Conservation (phyloP, 1,140 invertebrate genomes). For the Micrasema minimum region DNA sequence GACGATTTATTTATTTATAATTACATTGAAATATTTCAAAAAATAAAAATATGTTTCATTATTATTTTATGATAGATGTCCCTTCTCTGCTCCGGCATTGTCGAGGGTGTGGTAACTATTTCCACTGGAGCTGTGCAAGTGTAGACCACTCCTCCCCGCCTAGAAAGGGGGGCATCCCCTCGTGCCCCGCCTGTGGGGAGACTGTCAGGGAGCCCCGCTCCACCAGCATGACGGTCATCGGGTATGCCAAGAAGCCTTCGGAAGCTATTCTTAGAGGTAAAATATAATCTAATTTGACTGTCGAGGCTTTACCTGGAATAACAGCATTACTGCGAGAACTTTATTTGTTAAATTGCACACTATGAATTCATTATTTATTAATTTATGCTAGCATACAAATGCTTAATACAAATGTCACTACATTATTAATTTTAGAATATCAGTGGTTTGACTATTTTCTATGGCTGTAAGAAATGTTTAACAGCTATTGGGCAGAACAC, state of each 20-base stretch:
- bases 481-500: too few relatives aligned
- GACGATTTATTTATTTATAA: too few relatives aligned
- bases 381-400: too few relatives aligned
- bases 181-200: conserved; percentile 45
- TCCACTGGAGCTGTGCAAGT: conserved; percentile 61
- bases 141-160: conserved; percentile 28
- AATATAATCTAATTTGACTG: too few relatives aligned
- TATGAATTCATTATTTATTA: neutral
- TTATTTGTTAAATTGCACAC: neutral
- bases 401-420: too few relatives aligned
- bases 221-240: conserved; percentile 40
- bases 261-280: conserved; percentile 35
- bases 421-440: too few relatives aligned
- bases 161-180: conserved; percentile 9
- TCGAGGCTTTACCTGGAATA: too few relatives aligned
- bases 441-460: too few relatives aligned
- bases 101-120: conserved; percentile 57
- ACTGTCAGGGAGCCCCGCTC: conserved; percentile 26
- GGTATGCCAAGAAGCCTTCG: conserved; percentile 35
- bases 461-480: too few relatives aligned
- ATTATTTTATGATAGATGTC: conserved; percentile 56
- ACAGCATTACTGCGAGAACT: too few relatives aligned
- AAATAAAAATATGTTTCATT: too few relatives aligned
- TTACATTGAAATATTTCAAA: too few relatives aligned
- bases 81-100: conserved; percentile 62